Base-by-base conservation (phyloP, 2,113 vertebrate species). In the Chaetura pelagica region DNA sequence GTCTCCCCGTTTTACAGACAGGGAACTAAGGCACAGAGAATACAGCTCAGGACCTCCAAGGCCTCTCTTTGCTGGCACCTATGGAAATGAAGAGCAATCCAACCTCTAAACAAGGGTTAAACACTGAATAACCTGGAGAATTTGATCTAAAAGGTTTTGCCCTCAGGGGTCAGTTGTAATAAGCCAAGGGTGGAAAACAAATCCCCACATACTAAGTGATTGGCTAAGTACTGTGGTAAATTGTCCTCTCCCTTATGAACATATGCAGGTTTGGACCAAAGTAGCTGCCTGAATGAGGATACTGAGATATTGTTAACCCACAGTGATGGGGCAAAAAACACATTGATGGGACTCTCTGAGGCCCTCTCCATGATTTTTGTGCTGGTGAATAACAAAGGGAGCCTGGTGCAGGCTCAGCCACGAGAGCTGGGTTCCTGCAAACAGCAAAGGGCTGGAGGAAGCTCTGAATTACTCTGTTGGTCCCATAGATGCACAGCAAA, bases 71-170 rank as follows among this genome's bases (percentile, higher is more conserved):
- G 14, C 32, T 76, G 58, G 44, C 19, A 61, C 7, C 30, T 54
- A 20, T 5, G 29, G 78, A 68, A 87, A 74, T 46, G 18, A 40
- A 79, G 66, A 83, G 27, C 51, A 82, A 91, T 35, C 40, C 27
- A 87, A 10, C 21, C 30, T 76, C 58, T 49, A 87, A 91, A 54
- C 3, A 7, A 16, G 12, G 9, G 26, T 73, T 92, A 90, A 93
- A 44, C 40, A 15, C 54, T 61, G 24, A 71, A 29, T 55, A 72
- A 57, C 23, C 34, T n/a, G 15, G 27, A 76, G 49, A 49, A 79
- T 85, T 48, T 74, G 7, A 72, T 76, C 32, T 35, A 22, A 89
- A 84, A 73, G 12, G 7, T 34, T 96, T 85, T 90, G 49, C n/a
- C 66, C 27, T 79, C 2, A 0, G 61, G 27, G 54, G 40, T 87